Percentiles rank a stretch among this genome's conserved stretches.
Conservation (phyloP, 2,113 vertebrate species). For the Hystrix cristata region DNA sequence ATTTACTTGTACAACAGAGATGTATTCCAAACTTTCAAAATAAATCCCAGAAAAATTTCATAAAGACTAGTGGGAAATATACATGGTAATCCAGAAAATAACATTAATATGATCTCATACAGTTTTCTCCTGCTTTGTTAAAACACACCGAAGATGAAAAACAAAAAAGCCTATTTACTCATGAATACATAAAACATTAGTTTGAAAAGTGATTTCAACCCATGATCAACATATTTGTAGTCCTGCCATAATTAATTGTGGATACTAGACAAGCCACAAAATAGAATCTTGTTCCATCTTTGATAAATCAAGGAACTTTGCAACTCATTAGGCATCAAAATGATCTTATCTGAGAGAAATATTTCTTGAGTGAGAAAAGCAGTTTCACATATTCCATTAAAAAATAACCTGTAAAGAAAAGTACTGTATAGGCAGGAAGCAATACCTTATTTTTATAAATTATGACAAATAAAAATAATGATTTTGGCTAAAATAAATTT, state of each 20-base stretch:
- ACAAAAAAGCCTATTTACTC: neutral
- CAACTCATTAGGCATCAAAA: neutral
- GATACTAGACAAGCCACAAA: neutral
- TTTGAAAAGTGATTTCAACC: neutral
- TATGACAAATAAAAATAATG: neutral
- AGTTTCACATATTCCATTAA: neutral
- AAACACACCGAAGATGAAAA: neutral
- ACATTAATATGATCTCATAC: neutral
- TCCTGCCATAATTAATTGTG: neutral
- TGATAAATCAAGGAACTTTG: neutral
- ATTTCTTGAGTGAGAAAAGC: neutral
- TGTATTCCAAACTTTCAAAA: constrained; percentile 6
- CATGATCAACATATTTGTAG: neutral
- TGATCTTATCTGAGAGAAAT: neutral
- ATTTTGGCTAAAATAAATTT: neutral
- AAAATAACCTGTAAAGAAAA: neutral
- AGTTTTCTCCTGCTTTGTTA: neutral
- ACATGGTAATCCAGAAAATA: neutral
- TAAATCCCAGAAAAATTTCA: neutral
- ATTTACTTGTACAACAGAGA: neutral
- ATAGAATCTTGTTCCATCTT: neutral
- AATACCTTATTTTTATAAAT: neutral
- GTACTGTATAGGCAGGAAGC: neutral
- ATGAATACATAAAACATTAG: neutral
- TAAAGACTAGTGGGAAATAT: neutral